A percentile compares a stretch with the other conserved stretches of the same genome.
Conservation (phyloP, 2,888 invertebrate species). For the Cremastinae sp. region DNA sequence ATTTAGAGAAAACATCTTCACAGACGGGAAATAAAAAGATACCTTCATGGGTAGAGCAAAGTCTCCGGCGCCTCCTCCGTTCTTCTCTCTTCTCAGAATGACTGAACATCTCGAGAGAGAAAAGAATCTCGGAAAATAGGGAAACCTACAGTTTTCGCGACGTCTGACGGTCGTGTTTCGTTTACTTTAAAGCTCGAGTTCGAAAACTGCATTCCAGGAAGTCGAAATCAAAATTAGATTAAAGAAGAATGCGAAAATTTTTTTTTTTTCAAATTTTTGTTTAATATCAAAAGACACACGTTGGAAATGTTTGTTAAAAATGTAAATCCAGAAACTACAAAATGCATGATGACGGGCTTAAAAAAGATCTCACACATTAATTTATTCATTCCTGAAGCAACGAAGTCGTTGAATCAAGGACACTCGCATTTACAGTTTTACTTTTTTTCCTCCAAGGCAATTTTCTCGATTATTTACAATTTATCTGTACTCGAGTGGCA, state of each 20-base stretch:
- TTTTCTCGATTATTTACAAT: conserved; percentile 31
- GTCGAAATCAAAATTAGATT: too few relatives aligned
- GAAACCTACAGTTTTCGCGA: conserved; percentile 33
- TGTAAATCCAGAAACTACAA: too few relatives aligned
- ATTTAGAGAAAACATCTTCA: conserved; percentile 52
- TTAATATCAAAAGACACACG: too few relatives aligned
- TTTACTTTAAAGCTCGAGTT: neutral
- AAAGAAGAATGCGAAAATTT: too few relatives aligned
- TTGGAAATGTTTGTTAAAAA: too few relatives aligned
- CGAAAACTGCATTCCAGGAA: too few relatives aligned
- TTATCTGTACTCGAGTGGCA: conserved; percentile 10
- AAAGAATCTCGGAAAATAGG: conserved; percentile 45
- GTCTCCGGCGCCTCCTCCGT: conserved; percentile 5
- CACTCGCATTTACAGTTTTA: conserved; percentile 1
- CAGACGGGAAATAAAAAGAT: conserved; percentile 48
- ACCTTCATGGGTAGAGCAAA: conserved; percentile 27
- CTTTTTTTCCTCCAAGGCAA: conserved; percentile 28
- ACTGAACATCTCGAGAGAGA: conserved; percentile 13
- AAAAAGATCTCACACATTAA: too few relatives aligned
- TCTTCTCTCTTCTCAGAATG: conserved; percentile 1
- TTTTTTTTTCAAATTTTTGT: too few relatives aligned
- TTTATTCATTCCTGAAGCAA: conserved; percentile 3
- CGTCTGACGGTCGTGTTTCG: conserved; percentile 21
- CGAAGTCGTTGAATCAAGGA: conserved; percentile 2
- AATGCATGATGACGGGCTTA: too few relatives aligned